A percentile compares a stretch with the other conserved stretches of the same genome.
phyloP scores from a whole-genome alignment of 2,888 invertebrate genomes.

The Brachyptera risi region DNA sequence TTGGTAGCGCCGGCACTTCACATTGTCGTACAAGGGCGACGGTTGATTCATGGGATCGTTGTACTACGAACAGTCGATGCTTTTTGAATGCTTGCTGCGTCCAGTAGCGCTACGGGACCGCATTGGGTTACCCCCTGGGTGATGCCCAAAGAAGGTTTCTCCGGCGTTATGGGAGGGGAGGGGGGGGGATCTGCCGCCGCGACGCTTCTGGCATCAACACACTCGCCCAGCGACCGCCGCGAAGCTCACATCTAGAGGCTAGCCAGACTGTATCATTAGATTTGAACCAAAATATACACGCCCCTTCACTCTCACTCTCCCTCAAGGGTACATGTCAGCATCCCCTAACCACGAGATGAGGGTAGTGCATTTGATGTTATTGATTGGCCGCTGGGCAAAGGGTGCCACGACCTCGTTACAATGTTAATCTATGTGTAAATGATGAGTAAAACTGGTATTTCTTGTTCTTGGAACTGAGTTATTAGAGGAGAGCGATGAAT shows the following conservation, averaged over 20 bases:
- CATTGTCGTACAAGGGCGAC: too few relatives aligned
- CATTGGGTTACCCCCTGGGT: conserved; percentile 58
- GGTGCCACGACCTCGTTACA: background rate
- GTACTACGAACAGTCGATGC: too few relatives aligned
- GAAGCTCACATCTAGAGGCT: background rate
- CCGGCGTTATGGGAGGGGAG: conserved; percentile 51
- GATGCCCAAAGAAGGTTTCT: conserved; percentile 71
- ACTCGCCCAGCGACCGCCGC: background rate
- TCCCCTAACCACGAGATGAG: too few relatives aligned
- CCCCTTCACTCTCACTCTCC: background rate
- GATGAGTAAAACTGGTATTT: conserved; percentile 1
- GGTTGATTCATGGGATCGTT: too few relatives aligned
- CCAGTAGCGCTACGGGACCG: conserved; percentile 19
- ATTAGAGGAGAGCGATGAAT: background rate
- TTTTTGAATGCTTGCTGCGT: conserved; percentile 4
- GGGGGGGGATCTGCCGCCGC: background rate
- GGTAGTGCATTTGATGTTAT: too few relatives aligned
- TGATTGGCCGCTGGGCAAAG: too few relatives aligned
- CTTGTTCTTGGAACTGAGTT: background rate
- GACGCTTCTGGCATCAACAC: background rate
- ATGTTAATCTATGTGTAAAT: too few relatives aligned
- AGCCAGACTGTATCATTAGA: background rate
- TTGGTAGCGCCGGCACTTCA: too few relatives aligned
- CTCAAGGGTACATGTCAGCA: background rate
- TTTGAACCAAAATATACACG: background rate